Percentiles rank a stretch among this genome's conserved stretches.
phyloP scores from a whole-genome alignment of 2,797 vertebrate genomes.

The Diceros bicornis region DNA sequence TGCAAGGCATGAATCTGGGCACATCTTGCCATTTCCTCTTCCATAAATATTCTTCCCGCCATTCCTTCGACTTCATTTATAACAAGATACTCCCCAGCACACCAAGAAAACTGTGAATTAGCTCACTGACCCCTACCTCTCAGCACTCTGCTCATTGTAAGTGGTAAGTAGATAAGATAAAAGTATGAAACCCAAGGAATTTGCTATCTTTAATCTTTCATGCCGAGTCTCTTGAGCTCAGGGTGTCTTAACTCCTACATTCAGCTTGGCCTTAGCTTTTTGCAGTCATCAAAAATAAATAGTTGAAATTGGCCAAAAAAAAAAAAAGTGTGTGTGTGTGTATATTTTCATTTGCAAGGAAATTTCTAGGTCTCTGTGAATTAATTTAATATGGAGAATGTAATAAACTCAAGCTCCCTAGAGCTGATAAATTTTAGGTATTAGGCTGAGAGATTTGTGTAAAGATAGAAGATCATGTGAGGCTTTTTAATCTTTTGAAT shows the following conservation, averaged over 20 bases:
- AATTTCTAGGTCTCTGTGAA: background rate
- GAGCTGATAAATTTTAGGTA: background rate
- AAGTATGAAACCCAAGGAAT: background rate
- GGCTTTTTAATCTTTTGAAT: background rate
- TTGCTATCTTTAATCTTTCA: background rate
- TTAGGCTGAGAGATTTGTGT: background rate
- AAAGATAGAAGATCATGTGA: background rate
- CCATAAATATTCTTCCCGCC: background rate
- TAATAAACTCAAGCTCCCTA: background rate
- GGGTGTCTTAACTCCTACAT: background rate
- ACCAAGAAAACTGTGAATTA: background rate
- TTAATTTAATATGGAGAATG: background rate
- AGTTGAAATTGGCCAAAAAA: background rate
- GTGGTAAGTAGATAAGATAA: background rate
- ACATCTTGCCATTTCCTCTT: background rate
- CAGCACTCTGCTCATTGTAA: background rate
- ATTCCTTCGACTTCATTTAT: background rate
- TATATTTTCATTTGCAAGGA: background rate
- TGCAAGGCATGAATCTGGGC: background rate
- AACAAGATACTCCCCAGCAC: background rate
- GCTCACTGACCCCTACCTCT: background rate
- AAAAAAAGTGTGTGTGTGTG: fast-evolving
- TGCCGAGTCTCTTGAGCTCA: background rate
- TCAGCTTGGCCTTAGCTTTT: background rate
- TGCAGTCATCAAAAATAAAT: background rate